These are phyloP conservation scores for Onychomys torridus DNA, from an alignment of 2,797 vertebrate species.

Conservation along the genomic window DNA sequence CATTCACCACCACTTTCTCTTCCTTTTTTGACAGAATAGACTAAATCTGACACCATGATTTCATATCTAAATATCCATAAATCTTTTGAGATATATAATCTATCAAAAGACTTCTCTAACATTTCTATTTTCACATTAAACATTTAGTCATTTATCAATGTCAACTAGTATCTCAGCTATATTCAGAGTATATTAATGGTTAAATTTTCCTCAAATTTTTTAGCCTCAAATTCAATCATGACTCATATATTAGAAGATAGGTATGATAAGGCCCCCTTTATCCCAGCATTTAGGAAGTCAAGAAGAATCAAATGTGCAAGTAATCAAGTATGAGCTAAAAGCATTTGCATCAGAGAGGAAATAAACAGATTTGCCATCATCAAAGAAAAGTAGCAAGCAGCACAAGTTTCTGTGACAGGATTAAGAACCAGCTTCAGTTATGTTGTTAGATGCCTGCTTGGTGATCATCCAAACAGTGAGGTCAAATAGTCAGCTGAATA, in stretches of 20 bases:
- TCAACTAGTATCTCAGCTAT: not conserved
- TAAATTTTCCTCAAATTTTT: not conserved
- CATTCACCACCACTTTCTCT: not conserved
- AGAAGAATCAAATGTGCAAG: not conserved
- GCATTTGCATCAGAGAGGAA: not conserved
- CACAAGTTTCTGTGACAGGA: not conserved
- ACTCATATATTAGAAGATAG: not conserved
- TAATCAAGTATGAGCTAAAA: slow-evolving; percentile 17
- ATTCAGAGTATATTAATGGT: slow-evolving; percentile 1
- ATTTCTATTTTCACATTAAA: slow-evolving; percentile 49
- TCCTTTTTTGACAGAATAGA: not conserved
- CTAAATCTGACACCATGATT: slow-evolving; percentile 1
- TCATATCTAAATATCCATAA: not conserved
- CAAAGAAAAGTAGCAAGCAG: not conserved
- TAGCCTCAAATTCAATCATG: slow-evolving; percentile 32
- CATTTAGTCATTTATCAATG: slow-evolving; percentile 1
- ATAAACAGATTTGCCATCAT: slow-evolving; percentile 4
- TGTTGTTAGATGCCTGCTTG: not conserved
- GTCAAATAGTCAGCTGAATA: slow-evolving; percentile 25
- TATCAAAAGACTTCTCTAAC: slow-evolving; percentile 35
- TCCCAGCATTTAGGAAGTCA: not conserved
- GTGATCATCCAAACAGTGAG: not conserved
- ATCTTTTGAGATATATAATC: not conserved
- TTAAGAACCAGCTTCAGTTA: not conserved
- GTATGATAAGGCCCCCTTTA: not conserved